These are phyloP conservation scores for Micromesistius poutassou DNA, from an alignment of 2,797 vertebrate species.

Conservation along the genomic window DNA sequence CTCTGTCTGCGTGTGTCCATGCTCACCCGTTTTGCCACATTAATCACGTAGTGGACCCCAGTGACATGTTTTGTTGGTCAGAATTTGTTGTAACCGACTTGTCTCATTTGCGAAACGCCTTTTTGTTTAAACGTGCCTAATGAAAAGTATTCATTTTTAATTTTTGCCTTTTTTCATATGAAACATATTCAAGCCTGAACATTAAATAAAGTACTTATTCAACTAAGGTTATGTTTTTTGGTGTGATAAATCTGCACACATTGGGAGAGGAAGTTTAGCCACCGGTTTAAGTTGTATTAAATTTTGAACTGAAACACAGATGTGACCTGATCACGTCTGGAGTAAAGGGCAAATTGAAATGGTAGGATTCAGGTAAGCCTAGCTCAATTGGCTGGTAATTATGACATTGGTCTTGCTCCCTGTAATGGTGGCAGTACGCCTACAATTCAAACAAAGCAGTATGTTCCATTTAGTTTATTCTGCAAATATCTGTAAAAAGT, in stretches of 20 bases:
- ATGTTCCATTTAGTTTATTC: conserved; percentile 74
- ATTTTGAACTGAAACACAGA: no score
- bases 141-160: conserved; percentile 70
- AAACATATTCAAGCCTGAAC: conserved; percentile 82
- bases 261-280: not conserved
- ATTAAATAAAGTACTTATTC: conserved; percentile 80
- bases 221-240: conserved; percentile 49
- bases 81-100: conserved; percentile 47
- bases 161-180: conserved; percentile 77
- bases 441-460: conserved; percentile 11
- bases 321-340: no score
- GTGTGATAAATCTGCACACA: not conserved
- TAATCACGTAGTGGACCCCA: conserved; percentile 39
- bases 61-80: conserved; percentile 41
- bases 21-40: conserved; percentile 50
- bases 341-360: no score
- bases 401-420: not conserved
- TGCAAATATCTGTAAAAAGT: conserved; percentile 79
- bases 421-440: not conserved
- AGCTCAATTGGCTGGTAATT: not conserved
- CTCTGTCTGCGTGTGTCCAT: conserved; percentile 35
- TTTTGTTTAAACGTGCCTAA: conserved; percentile 73
- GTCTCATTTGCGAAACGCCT: conserved; percentile 70
- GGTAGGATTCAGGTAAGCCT: no score
- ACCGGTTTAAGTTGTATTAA: no score